Evolutionary conservation across 2,888 invertebrate species (phyloP).

Genomic region (Oconnorella tubifera): DNA sequence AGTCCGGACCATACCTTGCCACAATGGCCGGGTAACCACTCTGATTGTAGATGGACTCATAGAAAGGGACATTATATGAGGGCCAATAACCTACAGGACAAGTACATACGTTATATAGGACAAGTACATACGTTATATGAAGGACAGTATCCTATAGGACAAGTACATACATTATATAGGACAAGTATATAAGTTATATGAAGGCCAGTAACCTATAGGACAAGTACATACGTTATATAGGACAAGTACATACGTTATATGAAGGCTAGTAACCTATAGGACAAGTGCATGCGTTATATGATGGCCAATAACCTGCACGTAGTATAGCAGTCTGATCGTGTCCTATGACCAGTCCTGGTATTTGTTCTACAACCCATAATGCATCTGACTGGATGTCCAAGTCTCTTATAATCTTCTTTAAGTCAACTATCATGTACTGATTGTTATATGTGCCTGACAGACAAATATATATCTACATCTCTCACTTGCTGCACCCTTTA

Average conservation of each 20-base stretch:
- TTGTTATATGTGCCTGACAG: slow-evolving; percentile 55
- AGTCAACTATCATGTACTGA: slow-evolving; percentile 55
- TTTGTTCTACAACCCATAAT: slow-evolving; percentile 53
- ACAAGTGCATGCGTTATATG: too few species aligned
- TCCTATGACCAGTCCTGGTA: slow-evolving; percentile 47
- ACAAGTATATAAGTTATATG: too few species aligned
- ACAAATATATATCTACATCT: too few species aligned
- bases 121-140: too few species aligned
- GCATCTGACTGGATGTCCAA: slow-evolving; percentile 38
- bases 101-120: too few species aligned
- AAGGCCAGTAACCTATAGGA: slow-evolving; percentile 51
- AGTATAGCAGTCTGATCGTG: slow-evolving; percentile 46
- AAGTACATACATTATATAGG: too few species aligned
- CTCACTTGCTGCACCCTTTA: too few species aligned
- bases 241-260: too few species aligned
- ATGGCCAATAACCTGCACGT: slow-evolving; percentile 45
- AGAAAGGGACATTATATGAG: slow-evolving; percentile 55
- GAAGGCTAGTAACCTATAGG: too few species aligned
- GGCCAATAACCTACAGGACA: slow-evolving; percentile 51
- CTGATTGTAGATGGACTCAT: slow-evolving; percentile 48
- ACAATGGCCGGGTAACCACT: slow-evolving; percentile 51
- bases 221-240: too few species aligned
- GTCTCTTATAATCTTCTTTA: slow-evolving; percentile 44
- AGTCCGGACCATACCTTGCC: slow-evolving; percentile 42
- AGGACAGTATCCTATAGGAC: too few species aligned